phyloP scores from a whole-genome alignment of 2,797 vertebrate genomes.

The Platyrinchus mystaceus region DNA sequence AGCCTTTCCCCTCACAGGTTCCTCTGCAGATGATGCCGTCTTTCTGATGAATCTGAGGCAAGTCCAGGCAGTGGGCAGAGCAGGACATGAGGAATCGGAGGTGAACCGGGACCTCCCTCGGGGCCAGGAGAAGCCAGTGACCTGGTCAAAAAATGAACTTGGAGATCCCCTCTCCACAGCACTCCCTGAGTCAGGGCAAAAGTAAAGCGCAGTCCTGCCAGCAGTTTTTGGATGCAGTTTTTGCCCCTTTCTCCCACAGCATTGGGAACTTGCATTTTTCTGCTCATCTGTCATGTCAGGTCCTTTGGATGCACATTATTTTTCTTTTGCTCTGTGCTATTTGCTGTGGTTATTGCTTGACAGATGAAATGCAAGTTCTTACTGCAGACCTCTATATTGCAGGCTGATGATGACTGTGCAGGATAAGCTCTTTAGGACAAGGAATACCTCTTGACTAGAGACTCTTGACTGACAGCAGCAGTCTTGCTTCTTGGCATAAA shows the following conservation, averaged over 20 bases:
- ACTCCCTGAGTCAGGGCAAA: no score
- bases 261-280: neutral
- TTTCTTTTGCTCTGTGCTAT: neutral
- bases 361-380: neutral
- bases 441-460: neutral
- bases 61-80: no score
- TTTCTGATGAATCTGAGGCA: no score
- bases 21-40: no score
- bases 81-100: no score
- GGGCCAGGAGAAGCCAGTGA: no score
- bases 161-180: no score
- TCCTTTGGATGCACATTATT: neutral
- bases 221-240: neutral
- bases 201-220: no score
- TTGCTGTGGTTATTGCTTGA: neutral
- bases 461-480: neutral
- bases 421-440: neutral
- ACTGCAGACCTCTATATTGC: neutral
- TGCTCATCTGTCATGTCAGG: neutral
- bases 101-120: no score
- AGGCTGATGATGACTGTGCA: neutral
- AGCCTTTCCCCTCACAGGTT: no score
- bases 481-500: neutral
- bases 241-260: neutral
- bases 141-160: no score